A percentile compares a stretch with the other conserved stretches of the same genome.
Evolutionary conservation across 2,888 invertebrate genomes (phyloP).

Genomic region (Ethmia dodecea): DNA sequence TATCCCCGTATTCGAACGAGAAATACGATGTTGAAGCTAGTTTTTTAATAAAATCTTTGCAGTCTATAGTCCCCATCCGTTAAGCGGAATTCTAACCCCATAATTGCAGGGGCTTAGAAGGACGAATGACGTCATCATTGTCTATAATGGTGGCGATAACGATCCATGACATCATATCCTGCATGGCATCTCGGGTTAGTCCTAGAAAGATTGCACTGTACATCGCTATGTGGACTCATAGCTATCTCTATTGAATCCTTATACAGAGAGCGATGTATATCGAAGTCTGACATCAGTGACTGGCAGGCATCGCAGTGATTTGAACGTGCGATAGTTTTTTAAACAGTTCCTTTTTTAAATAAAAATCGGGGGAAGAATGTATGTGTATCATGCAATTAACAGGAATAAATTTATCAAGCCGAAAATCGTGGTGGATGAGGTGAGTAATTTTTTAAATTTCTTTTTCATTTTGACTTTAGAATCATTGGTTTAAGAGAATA

Average conservation of each 20-base stretch:
- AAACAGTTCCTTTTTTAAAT: neutral
- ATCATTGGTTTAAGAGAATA: neutral
- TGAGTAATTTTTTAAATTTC: constrained; percentile 29
- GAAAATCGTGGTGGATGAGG: constrained; percentile 46
- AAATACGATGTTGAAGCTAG: too few relatives aligned
- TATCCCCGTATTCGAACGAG: too few relatives aligned
- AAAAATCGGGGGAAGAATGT: constrained; percentile 28
- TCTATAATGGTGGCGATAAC: constrained; percentile 46
- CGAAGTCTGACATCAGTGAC: constrained; percentile 46
- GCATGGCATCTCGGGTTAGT: constrained; percentile 4
- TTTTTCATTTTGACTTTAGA: neutral
- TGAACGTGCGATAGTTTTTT: constrained; percentile 38
- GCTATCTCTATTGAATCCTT: constrained; percentile 28
- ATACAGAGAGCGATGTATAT: constrained; percentile 35
- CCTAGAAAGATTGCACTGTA: constrained; percentile 26
- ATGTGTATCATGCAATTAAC: constrained; percentile 52
- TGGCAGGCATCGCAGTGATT: constrained; percentile 36
- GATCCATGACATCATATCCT: constrained; percentile 61
- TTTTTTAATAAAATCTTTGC: too few relatives aligned
- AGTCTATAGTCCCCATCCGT: too few relatives aligned
- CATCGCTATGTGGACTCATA: constrained; percentile 43
- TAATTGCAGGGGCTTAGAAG: constrained; percentile 28
- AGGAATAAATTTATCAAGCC: constrained; percentile 40
- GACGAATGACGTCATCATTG: constrained; percentile 55
- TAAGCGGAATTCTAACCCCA: constrained; percentile 11